phyloP scores from a whole-genome alignment of 2,113 vertebrate genomes.

The Trachemys scripta region DNA sequence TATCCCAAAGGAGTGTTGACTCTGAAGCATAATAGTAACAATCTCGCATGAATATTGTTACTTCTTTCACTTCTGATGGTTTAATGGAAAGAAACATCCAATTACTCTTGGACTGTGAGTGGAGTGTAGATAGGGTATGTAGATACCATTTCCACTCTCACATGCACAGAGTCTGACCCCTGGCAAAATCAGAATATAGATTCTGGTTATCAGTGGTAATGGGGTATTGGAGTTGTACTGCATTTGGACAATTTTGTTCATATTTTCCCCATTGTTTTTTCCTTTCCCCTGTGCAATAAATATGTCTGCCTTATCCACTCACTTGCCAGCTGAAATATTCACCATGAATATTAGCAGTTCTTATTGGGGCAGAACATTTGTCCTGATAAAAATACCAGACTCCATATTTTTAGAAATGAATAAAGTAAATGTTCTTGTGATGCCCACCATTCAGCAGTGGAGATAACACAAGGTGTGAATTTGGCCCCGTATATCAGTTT shows the following conservation, averaged over 20 bases:
- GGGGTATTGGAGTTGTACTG: not conserved
- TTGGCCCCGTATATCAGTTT: not conserved
- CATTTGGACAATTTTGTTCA: not conserved
- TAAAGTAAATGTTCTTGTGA: not conserved
- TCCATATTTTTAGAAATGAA: not conserved
- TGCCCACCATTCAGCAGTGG: not conserved
- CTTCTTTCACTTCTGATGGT: not conserved
- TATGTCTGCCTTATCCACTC: not conserved
- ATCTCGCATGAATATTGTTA: not conserved
- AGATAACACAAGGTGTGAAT: not conserved
- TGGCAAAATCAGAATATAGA: fast-evolving
- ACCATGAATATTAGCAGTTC: not conserved
- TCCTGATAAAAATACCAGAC: not conserved
- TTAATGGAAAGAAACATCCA: not conserved
- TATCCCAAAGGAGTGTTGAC: not conserved
- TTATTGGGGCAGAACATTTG: not conserved
- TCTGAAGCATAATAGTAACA: not conserved
- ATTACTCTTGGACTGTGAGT: not conserved
- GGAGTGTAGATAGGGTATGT: not conserved
- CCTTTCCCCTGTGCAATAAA: not conserved
- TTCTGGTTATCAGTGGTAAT: not conserved
- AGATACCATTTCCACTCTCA: not conserved
- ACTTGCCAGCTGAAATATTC: not conserved
- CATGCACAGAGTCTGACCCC: not conserved
- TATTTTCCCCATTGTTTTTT: not conserved